Evolutionary conservation across 2,888 invertebrate genomes (phyloP).

Genomic region (Trissoscelio sp.): DNA sequence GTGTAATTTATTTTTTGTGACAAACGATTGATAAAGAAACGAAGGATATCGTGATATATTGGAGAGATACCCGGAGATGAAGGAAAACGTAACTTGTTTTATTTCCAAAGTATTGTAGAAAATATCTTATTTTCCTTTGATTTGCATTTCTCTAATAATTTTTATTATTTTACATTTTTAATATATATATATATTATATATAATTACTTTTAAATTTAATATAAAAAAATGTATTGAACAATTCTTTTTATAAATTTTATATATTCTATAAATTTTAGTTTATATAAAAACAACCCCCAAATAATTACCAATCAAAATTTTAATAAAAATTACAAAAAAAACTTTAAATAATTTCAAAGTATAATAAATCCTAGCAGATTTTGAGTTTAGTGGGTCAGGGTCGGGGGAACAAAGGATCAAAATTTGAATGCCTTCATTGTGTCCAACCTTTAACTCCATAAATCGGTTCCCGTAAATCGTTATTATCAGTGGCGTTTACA

Average conservation of each 20-base stretch:
- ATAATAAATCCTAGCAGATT: no score
- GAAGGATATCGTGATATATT: constrained; percentile 43
- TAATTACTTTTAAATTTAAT: no score
- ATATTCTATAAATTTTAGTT: no score
- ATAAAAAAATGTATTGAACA: no score
- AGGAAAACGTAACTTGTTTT: constrained; percentile 9
- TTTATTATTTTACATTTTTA: neutral
- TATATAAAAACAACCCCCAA: no score
- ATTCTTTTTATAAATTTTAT: no score
- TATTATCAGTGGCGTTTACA: constrained; percentile 33
- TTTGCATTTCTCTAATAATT: neutral
- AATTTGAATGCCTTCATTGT: constrained; percentile 30
- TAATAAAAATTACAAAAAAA: neutral
- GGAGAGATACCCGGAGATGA: constrained; percentile 29
- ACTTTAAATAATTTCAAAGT: no score
- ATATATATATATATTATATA: neutral
- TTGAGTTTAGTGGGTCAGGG: constrained; percentile 51
- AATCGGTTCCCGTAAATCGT: constrained; percentile 32
- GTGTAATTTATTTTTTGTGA: constrained; percentile 55
- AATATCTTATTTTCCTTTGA: neutral
- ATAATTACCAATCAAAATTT: neutral
- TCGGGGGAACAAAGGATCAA: constrained; percentile 32
- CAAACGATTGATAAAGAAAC: constrained; percentile 54
- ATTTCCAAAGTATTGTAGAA: neutral
- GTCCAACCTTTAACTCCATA: constrained; percentile 27